Conservation (phyloP, 1,140 invertebrate genomes). For the Archegozetes longisetosus region DNA sequence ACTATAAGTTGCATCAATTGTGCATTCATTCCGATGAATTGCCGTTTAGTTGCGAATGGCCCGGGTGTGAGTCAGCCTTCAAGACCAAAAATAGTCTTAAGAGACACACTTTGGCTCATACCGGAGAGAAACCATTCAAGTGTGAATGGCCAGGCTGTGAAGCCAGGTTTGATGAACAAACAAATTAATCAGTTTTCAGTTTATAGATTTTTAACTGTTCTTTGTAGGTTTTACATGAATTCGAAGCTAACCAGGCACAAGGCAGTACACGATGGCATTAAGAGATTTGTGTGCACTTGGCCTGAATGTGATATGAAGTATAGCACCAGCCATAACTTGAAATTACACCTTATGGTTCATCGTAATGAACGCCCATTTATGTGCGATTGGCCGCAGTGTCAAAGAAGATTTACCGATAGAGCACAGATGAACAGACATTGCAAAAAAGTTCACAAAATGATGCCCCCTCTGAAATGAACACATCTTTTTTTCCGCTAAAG, state of each 20-base stretch:
- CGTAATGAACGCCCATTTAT: constrained; percentile 27
- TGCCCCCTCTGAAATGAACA: too few species aligned
- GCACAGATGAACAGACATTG: neutral
- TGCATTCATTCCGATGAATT: neutral
- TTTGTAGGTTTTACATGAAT: neutral
- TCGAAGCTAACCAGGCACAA: constrained; percentile 23
- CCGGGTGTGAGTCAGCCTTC: neutral
- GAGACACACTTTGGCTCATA: constrained; percentile 13
- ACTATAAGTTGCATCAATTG: neutral
- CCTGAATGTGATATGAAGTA: neutral
- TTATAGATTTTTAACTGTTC: too few species aligned
- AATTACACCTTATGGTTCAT: constrained; percentile 4
- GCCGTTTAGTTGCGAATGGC: neutral
- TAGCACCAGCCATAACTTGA: neutral
- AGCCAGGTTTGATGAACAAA: neutral
- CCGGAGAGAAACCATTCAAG: constrained; percentile 13
- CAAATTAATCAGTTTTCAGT: too few species aligned
- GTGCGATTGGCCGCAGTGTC: constrained; percentile 24
- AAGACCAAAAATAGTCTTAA: neutral
- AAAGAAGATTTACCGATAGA: constrained; percentile 9
- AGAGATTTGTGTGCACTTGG: neutral
- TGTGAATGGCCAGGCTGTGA: constrained; percentile 28
- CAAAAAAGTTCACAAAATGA: neutral
- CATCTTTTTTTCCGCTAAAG: too few species aligned
- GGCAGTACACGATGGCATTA: constrained; percentile 19